Evolutionary conservation across 2,797 vertebrate species (phyloP), one percentile per base, ranked within the genome.

Genomic region (Mormyrus hasselquistii): DNA sequence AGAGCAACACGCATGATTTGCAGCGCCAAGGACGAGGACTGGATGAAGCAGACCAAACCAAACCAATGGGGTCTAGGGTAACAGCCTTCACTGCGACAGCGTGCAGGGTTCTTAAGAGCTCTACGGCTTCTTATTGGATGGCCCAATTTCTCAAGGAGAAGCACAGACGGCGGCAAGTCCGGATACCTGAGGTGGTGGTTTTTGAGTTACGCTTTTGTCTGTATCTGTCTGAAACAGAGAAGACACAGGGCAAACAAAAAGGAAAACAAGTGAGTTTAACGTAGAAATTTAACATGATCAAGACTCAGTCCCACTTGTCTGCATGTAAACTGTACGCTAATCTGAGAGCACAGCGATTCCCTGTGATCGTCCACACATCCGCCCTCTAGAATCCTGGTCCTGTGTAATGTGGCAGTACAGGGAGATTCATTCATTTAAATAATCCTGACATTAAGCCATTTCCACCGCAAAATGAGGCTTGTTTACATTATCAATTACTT

Each of bases 191-290:
- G 92, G 95, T 88, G 52, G 95, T 95, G 92, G 96, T 94, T 95
- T 97, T 97, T 94, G 96, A 96, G 94, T 97, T 97, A 96, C 95
- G 95, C 94, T 96, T 98, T 96, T 96, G 97, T 97, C 97, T 97
- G 95, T 97, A 96, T 98, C 96, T 97, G 95, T 97, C 97, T 97
- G 95, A 96, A 97, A 97, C 91, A 95, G 90, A 96, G 93, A 95
- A 94, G 92, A 94, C 94, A 94, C 93, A 92, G 93, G 92, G 90
- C 69, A 93, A 89, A 93, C 52, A 73, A 41, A 88, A 85, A 88
- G 89, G 57, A 6, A 52, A 44, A 86, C 55, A 89, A 92, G 91
- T 92, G 91, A 92, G 94, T 92, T 93, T 94, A 92, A 92, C 91
- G 92, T 89, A 89, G 90, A 88, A 87, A 84, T 87, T 55, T 87